Evolutionary conservation across 1,140 invertebrate genomes (phyloP).

Genomic region (Tetragonula clypearis): DNA sequence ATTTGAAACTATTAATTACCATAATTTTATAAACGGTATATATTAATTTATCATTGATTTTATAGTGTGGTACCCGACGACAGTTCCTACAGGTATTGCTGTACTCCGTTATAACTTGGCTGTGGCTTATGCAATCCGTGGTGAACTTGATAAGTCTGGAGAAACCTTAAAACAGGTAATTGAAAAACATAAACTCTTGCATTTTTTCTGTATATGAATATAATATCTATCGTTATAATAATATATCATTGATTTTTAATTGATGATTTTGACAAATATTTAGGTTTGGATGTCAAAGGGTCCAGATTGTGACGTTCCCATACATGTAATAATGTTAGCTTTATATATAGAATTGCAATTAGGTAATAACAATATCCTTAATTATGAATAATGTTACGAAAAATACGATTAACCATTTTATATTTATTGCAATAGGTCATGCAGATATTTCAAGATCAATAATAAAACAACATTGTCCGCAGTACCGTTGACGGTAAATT

Average conservation of each 20-base stretch:
- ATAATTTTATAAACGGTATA: conserved; percentile 1
- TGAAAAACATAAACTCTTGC: neutral
- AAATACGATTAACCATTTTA: conserved; percentile 6
- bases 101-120: conserved; percentile 92
- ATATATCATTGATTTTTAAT: conserved; percentile 14
- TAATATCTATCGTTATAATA: neutral
- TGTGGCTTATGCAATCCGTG: conserved; percentile 88
- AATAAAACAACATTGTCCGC: conserved; percentile 75
- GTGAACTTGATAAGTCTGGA: conserved; percentile 89
- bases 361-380: conserved; percentile 80
- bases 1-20: conserved; percentile 8
- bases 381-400: neutral
- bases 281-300: conserved; percentile 84
- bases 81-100: conserved; percentile 85
- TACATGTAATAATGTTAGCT: conserved; percentile 87
- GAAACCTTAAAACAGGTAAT: conserved; percentile 85
- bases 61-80: conserved; percentile 87
- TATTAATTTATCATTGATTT: conserved; percentile 4
- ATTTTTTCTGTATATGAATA: neutral
- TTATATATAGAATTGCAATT: conserved; percentile 88
- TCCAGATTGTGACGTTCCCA: conserved; percentile 85
- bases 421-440: conserved; percentile 62
- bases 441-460: conserved; percentile 74
- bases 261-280: neutral
- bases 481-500: conserved; percentile 70